Base-by-base conservation (phyloP, 2,888 invertebrate species). In the Coelopa pilipes region DNA sequence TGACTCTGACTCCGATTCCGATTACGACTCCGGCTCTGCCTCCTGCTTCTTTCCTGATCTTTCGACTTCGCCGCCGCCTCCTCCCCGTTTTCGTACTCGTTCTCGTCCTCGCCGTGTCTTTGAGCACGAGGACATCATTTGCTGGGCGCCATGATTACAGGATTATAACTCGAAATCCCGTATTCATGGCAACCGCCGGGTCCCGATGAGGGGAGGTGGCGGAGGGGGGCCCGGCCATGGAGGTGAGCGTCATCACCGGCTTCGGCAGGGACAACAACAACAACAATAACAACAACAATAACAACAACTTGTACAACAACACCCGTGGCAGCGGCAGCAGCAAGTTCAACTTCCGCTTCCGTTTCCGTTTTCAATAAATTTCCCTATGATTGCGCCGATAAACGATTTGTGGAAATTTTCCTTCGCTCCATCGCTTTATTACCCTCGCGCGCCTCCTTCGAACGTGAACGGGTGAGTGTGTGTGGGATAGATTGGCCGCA, bases 321-420 rank as follows among this genome's bases (percentile, higher is more conserved):
- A 17, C 46, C 21, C 59, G 59, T 24, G 21, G 1, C 46, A n/a
- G n/a, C 21, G 12, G 19, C 47, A 10, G 49, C n/a, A 47, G 11
- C n/a, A 21, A 47, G 70, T 55, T 65, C 49, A 65, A 65, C 63
- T 65, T 59, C 55, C n/a, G 65, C 71, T 71, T 71, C 71, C 63
- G 71, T 24, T 63, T 71, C 62, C 71, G 71, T 71, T 71, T 65
- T 71, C 53, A 71, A 71, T 71, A 55, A 71, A 55, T 71, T 65
- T 63, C 49, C 65, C 46, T n/a, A 71, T 65, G 65, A 71, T 63
- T 70, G 55, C 65, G 47, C 46, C 71, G 71, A 70, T 70, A 70
- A 63, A 63, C 70, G 70, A 53, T 70, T 70, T 63, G 63, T 53
- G 49, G 53, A 70, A 50, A 11, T 71, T 45, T 63, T 69, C n/a